These are phyloP conservation scores for Rhagoletis pomonella DNA, from an alignment of 1,140 invertebrate species.

Conservation along the genomic window DNA sequence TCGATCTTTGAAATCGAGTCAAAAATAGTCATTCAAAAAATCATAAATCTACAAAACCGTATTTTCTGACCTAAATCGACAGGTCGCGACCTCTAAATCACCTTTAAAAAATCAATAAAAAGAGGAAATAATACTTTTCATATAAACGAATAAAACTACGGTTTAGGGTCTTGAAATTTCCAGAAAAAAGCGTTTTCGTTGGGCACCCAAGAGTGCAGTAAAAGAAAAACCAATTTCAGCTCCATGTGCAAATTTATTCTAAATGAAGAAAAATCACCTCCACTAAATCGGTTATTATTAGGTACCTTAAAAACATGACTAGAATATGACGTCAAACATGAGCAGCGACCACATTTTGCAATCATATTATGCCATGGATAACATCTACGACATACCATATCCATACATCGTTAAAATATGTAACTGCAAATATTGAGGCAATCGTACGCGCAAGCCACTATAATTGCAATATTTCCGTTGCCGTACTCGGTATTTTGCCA, in stretches of 20 bases:
- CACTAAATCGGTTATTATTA: conserved; percentile 28
- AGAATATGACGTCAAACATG: conserved; percentile 32
- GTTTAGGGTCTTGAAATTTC: too few species aligned
- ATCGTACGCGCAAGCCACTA: not conserved
- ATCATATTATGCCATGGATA: not conserved
- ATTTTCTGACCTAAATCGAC: too few species aligned
- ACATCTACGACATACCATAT: not conserved
- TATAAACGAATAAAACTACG: too few species aligned
- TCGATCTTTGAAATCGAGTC: too few species aligned
- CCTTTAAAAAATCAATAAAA: too few species aligned
- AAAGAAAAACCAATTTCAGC: not conserved
- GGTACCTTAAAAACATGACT: conserved; percentile 44
- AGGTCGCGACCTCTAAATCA: too few species aligned
- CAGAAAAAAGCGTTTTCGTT: too few species aligned
- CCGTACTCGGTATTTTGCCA: conserved; percentile 27
- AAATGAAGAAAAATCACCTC: conserved; percentile 35
- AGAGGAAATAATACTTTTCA: too few species aligned
- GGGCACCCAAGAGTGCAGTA: not conserved
- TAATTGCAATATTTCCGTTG: conserved; percentile 47
- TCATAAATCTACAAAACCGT: too few species aligned
- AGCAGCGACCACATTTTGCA: conserved; percentile 26
- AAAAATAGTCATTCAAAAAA: too few species aligned
- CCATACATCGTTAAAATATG: not conserved
- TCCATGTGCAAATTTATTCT: conserved; percentile 11
- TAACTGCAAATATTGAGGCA: conserved; percentile 8